Conservation (phyloP, 1,140 invertebrate genomes). For the Leptonema lineaticorne region DNA sequence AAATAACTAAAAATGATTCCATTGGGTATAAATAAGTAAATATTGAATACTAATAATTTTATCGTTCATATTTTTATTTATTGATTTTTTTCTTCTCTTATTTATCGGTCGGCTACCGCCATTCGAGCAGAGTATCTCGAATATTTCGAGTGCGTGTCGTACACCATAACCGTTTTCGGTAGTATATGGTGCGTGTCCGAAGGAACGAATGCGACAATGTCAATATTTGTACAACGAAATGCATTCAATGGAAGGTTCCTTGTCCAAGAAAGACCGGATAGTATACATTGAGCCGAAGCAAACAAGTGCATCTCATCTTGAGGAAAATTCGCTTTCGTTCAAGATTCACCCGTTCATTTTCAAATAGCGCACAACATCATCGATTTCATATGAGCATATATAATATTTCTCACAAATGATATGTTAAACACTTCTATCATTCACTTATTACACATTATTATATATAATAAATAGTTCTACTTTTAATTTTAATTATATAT, state of each 20-base stretch:
- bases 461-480: too few species aligned
- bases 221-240: slow-evolving; percentile 39
- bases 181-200: slow-evolving; percentile 38
- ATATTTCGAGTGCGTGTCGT: slow-evolving; percentile 3
- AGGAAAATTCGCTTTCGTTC: not conserved
- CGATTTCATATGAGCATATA: too few species aligned
- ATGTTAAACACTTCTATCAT: too few species aligned
- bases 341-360: too few species aligned
- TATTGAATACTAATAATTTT: not conserved
- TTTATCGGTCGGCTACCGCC: not conserved
- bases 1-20: too few species aligned
- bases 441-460: too few species aligned
- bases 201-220: slow-evolving; percentile 21
- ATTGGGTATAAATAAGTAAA: not conserved
- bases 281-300: slow-evolving; percentile 1
- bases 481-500: too few species aligned
- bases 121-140: too few species aligned
- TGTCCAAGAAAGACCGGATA: not conserved
- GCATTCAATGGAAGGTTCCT: slow-evolving; percentile 31
- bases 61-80: not conserved
- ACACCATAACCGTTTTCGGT: slow-evolving; percentile 10
- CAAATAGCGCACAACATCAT: too few species aligned
- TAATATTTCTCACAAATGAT: too few species aligned
- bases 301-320: not conserved
- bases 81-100: not conserved